Conservation (phyloP, 2,113 vertebrate species). For the Eulemur rufifrons region DNA sequence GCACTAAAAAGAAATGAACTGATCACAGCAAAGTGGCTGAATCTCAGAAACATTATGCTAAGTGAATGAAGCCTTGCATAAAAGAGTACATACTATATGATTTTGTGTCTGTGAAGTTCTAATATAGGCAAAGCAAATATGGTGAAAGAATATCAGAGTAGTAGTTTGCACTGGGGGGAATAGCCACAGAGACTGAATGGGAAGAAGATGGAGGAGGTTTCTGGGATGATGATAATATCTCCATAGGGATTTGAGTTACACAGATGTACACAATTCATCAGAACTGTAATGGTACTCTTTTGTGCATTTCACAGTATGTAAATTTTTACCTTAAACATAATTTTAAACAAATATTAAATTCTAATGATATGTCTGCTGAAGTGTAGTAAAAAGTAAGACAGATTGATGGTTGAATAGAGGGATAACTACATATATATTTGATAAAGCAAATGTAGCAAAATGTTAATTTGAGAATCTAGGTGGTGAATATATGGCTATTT, state of each 20-base stretch:
- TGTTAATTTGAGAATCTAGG: not conserved
- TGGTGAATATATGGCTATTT: not conserved
- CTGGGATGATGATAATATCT: not conserved
- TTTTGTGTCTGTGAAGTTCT: constrained; percentile 9
- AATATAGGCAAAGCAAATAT: not conserved
- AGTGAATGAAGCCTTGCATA: not conserved
- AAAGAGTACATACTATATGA: not conserved
- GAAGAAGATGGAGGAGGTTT: not conserved
- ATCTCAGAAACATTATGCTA: constrained; percentile 14
- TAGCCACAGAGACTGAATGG: not conserved
- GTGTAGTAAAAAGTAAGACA: not conserved
- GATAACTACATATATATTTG: not conserved
- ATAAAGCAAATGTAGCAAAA: constrained; percentile 9
- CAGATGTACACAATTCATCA: not conserved
- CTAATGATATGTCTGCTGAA: not conserved
- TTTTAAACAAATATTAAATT: constrained; percentile 30
- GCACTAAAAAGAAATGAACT: constrained; percentile 11
- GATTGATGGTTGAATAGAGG: not conserved
- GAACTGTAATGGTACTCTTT: not conserved
- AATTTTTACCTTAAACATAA: not conserved
- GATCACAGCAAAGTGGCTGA: not conserved
- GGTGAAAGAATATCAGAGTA: not conserved
- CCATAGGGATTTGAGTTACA: not conserved
- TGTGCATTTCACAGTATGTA: not conserved
- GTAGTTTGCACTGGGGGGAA: not conserved